These are phyloP conservation scores for Colinus virginianus DNA, from an alignment of 2,113 vertebrate species.

Conservation along the genomic window DNA sequence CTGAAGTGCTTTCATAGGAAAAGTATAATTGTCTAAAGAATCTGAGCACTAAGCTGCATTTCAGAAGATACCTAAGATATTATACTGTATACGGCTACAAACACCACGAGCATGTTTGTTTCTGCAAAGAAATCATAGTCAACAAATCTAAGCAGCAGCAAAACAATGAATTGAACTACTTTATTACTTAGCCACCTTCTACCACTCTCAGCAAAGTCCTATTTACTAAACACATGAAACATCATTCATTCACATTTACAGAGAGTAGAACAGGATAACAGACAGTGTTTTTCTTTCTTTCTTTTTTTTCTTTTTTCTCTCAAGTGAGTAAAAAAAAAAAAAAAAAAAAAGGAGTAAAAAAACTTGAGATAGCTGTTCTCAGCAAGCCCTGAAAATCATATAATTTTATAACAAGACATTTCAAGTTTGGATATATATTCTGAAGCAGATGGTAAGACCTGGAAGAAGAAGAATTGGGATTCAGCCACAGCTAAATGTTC, in stretches of 20 bases:
- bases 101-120: background rate
- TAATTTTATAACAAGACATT: conserved; percentile 6
- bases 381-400: background rate
- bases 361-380: background rate
- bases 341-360: background rate
- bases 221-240: background rate
- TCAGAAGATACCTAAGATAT: background rate
- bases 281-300: background rate
- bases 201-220: background rate
- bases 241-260: background rate
- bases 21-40: background rate
- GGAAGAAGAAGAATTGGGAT: conserved; percentile 11
- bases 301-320: accelerated
- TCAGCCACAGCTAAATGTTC: conserved; percentile 19
- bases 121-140: background rate
- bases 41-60: background rate
- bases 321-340: no score
- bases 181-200: background rate
- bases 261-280: background rate
- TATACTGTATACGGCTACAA: background rate
- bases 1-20: background rate
- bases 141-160: background rate
- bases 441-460: conserved; percentile 32
- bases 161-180: background rate
- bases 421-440: background rate